phyloP scores from a whole-genome alignment of 2,797 vertebrate species.

The Chaunax sp. region DNA sequence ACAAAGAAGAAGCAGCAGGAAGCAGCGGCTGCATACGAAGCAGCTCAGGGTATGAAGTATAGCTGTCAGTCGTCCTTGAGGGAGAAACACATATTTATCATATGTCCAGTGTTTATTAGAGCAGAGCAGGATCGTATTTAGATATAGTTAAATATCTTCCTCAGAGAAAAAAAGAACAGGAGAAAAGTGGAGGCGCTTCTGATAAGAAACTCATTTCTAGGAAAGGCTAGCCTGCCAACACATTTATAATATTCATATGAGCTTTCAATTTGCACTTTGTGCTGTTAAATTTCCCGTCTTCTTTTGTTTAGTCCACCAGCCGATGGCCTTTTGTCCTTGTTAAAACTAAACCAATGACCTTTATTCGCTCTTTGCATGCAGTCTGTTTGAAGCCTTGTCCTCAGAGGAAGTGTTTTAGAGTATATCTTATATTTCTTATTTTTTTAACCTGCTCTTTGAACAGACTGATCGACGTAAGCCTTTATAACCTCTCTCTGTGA shows the following conservation, averaged over 20 bases:
- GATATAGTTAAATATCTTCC: slow-evolving; percentile 29
- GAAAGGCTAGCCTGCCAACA: slow-evolving; percentile 1
- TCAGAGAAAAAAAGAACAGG: slow-evolving; percentile 9
- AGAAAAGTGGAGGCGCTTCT: slow-evolving; percentile 10
- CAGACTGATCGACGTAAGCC: neutral
- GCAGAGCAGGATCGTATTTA: slow-evolving; percentile 11
- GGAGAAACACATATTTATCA: slow-evolving; percentile 59
- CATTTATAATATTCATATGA: slow-evolving; percentile 18
- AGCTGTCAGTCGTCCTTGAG: slow-evolving; percentile 57
- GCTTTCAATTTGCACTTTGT: slow-evolving; percentile 3
- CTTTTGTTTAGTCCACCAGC: neutral
- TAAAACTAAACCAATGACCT: neutral
- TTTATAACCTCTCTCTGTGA: no score
- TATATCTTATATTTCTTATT: no score
- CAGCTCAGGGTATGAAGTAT: slow-evolving; percentile 27
- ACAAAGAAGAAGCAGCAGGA: slow-evolving; percentile 18
- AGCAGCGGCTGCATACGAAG: slow-evolving; percentile 43
- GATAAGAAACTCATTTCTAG: slow-evolving; percentile 16
- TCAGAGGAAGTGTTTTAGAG: slow-evolving; percentile 2
- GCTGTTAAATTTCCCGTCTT: neutral
- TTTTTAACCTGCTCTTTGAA: slow-evolving; percentile 27
- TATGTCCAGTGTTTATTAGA: slow-evolving; percentile 44
- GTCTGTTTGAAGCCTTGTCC: slow-evolving; percentile 26
- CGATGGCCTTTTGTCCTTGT: neutral
- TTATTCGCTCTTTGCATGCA: neutral